These are phyloP conservation scores for Argyra leucocephala DNA, from an alignment of 2,888 invertebrate genomes.

Conservation along the genomic window DNA sequence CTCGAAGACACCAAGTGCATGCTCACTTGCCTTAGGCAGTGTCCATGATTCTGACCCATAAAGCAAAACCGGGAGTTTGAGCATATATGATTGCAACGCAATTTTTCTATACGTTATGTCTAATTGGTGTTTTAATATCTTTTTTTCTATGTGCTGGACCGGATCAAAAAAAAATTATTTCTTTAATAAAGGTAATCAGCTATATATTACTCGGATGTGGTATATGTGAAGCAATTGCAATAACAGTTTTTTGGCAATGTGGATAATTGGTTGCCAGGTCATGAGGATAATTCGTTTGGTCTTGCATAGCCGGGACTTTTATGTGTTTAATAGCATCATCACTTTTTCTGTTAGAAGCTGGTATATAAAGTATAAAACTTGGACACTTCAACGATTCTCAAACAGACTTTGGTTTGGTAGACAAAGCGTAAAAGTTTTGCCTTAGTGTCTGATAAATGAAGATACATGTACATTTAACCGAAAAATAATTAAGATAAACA, in stretches of 20 bases:
- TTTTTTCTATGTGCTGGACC: constrained; percentile 78
- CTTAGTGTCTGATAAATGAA: too few species aligned
- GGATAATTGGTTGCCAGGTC: constrained; percentile 88
- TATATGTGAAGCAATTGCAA: constrained; percentile 67
- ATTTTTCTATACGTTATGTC: constrained; percentile 82
- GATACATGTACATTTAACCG: too few species aligned
- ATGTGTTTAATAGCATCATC: constrained; percentile 61
- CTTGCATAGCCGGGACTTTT: constrained; percentile 74
- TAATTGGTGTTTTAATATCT: constrained; percentile 66
- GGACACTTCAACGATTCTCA: constrained; percentile 71
- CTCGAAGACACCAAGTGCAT: too few species aligned
- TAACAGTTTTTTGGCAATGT: constrained; percentile 85
- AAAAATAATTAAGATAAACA: too few species aligned
- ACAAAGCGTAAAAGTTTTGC: constrained; percentile 8
- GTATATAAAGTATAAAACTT: constrained; percentile 65
- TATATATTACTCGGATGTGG: constrained; percentile 46
- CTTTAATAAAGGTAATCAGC: constrained; percentile 51
- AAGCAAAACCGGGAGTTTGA: too few species aligned
- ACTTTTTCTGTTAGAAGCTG: constrained; percentile 71
- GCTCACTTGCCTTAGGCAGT: too few species aligned
- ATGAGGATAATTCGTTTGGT: constrained; percentile 88
- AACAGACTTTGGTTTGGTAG: constrained; percentile 63
- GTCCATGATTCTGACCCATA: too few species aligned
- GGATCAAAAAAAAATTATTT: constrained; percentile 64
- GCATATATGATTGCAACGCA: constrained; percentile 94